Evolutionary conservation across 2,888 invertebrate genomes (phyloP).

Genomic region (Rosalia funebris): DNA sequence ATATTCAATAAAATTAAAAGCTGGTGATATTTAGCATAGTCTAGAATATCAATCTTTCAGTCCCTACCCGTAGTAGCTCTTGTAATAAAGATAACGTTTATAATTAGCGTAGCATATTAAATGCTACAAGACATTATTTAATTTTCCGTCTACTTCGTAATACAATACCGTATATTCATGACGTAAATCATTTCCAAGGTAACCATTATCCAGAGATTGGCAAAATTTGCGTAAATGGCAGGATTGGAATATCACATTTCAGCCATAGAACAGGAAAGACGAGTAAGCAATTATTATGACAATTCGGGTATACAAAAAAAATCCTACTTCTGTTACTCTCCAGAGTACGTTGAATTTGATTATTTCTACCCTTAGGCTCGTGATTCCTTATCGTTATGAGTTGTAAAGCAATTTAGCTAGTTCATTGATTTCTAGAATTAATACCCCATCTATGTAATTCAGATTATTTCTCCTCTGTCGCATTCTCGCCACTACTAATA

Average conservation of each 20-base stretch:
- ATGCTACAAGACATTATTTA: too few relatives aligned
- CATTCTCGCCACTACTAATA: too few relatives aligned
- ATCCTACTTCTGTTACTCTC: constrained; percentile 8
- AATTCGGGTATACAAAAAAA: constrained; percentile 7
- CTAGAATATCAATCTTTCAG: too few relatives aligned
- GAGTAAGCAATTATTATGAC: constrained; percentile 14
- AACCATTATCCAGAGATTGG: neutral
- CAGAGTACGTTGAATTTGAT: constrained; percentile 19
- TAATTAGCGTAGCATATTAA: too few relatives aligned
- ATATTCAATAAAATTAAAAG: too few relatives aligned
- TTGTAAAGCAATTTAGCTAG: constrained; percentile 4
- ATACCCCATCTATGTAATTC: too few relatives aligned
- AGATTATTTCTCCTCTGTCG: too few relatives aligned
- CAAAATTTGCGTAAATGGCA: neutral
- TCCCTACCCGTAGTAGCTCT: too few relatives aligned
- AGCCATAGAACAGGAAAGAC: neutral
- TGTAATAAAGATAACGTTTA: too few relatives aligned
- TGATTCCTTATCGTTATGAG: constrained; percentile 16
- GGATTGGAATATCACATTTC: neutral
- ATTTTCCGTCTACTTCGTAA: too few relatives aligned
- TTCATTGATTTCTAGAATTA: too few relatives aligned
- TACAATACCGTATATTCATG: neutral
- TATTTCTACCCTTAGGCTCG: constrained; percentile 13
- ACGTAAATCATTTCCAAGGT: neutral
- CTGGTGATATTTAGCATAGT: too few relatives aligned